phyloP scores from a whole-genome alignment of 2,797 vertebrate species.

The Rhodeus uyekii region DNA sequence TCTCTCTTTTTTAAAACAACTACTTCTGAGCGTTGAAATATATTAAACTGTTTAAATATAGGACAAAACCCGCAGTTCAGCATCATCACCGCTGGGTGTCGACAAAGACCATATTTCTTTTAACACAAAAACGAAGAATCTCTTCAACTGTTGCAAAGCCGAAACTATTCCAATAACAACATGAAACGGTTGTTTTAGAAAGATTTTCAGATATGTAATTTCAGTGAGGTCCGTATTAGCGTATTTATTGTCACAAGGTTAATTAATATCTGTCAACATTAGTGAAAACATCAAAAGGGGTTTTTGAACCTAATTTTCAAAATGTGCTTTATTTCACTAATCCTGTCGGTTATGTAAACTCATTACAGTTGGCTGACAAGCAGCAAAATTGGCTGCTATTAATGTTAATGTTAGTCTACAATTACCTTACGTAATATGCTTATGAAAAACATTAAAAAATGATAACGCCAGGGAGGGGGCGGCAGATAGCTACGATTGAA shows the following conservation, averaged over 20 bases:
- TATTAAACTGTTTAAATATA: conserved; percentile 15
- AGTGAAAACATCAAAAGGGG: background rate
- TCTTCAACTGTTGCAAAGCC: background rate
- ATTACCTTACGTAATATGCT: conserved; percentile 75
- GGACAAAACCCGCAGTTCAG: background rate
- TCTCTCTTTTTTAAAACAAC: no score
- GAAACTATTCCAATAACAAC: background rate
- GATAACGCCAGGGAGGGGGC: background rate
- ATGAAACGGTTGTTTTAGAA: background rate
- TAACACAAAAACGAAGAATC: no score
- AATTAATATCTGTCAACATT: background rate
- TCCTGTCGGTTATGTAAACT: conserved; percentile 70
- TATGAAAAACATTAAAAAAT: conserved; percentile 29
- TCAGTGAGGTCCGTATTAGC: background rate
- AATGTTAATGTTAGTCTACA: conserved; percentile 71
- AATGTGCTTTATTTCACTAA: conserved; percentile 58
- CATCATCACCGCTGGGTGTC: conserved; percentile 65
- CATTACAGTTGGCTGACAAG: conserved; percentile 72
- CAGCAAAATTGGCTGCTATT: conserved; percentile 73
- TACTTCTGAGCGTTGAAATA: background rate
- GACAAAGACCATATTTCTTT: conserved; percentile 67
- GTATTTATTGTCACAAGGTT: background rate
- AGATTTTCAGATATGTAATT: background rate
- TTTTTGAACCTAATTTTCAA: background rate
- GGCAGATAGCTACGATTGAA: background rate